Evolutionary conservation across 2,113 vertebrate genomes (phyloP).

Genomic region (Psammodynastes pulverulentus): DNA sequence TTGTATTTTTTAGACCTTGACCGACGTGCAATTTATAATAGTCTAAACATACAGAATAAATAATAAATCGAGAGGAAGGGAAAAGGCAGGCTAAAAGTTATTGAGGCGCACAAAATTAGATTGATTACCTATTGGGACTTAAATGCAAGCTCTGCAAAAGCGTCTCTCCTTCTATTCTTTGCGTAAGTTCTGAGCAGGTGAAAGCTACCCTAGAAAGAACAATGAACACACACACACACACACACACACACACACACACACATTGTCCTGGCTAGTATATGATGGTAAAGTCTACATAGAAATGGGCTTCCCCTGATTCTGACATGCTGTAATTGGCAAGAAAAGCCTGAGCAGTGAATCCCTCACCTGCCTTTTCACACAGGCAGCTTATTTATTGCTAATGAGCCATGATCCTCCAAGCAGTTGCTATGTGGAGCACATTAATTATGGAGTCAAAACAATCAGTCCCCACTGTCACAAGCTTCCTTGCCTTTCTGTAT

Average conservation of each 20-base stretch:
- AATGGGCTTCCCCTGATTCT: background rate
- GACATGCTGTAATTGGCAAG: background rate
- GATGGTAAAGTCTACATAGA: background rate
- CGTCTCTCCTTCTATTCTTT: background rate
- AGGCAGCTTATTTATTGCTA: background rate
- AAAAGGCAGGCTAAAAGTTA: background rate
- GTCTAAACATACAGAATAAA: background rate
- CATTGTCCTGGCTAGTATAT: background rate
- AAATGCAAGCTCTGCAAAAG: slow-evolving; percentile 1
- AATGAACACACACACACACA: background rate
- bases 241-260: too few species aligned
- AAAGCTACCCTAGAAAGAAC: background rate
- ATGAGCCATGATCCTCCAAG: background rate
- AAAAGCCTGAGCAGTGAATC: background rate
- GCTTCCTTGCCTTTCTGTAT: background rate
- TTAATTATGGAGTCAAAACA: background rate
- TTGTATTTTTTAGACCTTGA: background rate
- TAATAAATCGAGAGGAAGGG: background rate
- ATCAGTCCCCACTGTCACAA: background rate
- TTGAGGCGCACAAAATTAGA: background rate
- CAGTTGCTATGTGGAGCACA: background rate
- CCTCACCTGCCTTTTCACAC: background rate
- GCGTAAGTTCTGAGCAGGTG: background rate
- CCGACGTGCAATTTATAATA: background rate
- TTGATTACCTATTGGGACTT: background rate